Evolutionary conservation across 2,113 vertebrate genomes (phyloP), one percentile per base, ranked within the genome.

Genomic region (Sitta europaea): DNA sequence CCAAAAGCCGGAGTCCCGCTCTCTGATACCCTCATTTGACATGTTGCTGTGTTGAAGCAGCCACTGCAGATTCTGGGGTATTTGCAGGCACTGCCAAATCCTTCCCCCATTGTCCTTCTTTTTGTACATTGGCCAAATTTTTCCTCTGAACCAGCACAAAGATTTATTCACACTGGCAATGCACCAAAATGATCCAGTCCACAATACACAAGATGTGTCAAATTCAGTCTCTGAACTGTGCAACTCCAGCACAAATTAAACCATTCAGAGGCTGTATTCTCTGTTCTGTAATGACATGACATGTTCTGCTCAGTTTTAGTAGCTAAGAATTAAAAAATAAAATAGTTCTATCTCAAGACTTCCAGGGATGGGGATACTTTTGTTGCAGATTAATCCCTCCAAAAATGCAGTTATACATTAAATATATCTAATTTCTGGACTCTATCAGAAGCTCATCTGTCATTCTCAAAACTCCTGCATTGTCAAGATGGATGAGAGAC

Each of bases 141-240:
- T 21, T 95, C 36, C 48, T 94, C 90, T 80, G 88, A 83, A 92
- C 63, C 82, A 93, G 72, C 55, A 80, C 82, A 80, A 82, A 82
- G 70, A 79, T 58, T 90, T 86, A 86, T 65, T 73, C 61, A 25
- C n/a, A 84, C 55, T 92, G 92, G 85, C 85, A 76, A 24, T 24
- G 29, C 36, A 78, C 88, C 75, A 92, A 55, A 83, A 79, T 2
- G 20, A 76, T 88, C 48, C 55, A 80, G 51, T 83, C 33, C 67
- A 54, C 57, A 89, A 86, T 88, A 40, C 28, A 77, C 3, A 42
- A 83, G 78, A 54, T 72, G 58, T 53, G 67, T 93, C 59, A 79
- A 70, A 93, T 77, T 76, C 85, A 86, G n/a, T 28, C 57, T 79
- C 51, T 27, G 72, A 55, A 83, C 88, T 55, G 36, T 36, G 72